Evolutionary conservation across 1,140 invertebrate species (phyloP), one percentile per base, ranked within the genome.

Genomic region (Drosophila takahashii): DNA sequence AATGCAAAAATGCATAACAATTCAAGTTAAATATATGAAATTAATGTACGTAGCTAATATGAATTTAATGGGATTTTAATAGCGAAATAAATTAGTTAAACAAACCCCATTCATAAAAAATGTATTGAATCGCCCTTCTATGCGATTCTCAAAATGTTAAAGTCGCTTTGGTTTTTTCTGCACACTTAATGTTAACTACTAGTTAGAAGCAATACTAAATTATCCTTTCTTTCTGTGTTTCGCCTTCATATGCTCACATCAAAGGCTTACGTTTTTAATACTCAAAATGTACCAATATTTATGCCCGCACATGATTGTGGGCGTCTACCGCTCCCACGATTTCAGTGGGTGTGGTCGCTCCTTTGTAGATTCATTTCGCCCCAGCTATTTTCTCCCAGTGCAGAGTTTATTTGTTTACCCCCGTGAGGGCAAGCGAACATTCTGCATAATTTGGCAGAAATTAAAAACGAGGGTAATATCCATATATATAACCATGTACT

Each of bases 401-500:
- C 57, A 29, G 36, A 37, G 44, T 61, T 48, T 41, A 50, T 37
- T 58, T 51, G 61, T 45, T 64, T 59, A 61, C 47, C 73, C 79
- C 41, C 53, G 52, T 27, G 50, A 71, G 56, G 54, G 52, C 72
- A 32, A 39, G 51, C 65, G 37, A 77, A 66, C 65, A 78, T 65
- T 81, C 75, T 78, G 71, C 84, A 86, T 87, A 86, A 83, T 86
- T 86, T 86, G 83, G 71, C 79, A 87, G 76, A 86, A 86, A 87
- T 86, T 86, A 83, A 87, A 87, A 87, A 79, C 84, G 75, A 86
- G 83, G 83, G 83, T 87, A 86, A 86, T 87, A 86, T 81, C 65
- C 83, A 81, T 64, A 78, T 32, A 36, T 42, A 60, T 64, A 48
- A 69, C 51, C 42, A 60, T 73, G 44, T 58, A 67, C 64, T 27